phyloP scores from a whole-genome alignment of 2,113 vertebrate species.

The Aptenodytes forsteri region DNA sequence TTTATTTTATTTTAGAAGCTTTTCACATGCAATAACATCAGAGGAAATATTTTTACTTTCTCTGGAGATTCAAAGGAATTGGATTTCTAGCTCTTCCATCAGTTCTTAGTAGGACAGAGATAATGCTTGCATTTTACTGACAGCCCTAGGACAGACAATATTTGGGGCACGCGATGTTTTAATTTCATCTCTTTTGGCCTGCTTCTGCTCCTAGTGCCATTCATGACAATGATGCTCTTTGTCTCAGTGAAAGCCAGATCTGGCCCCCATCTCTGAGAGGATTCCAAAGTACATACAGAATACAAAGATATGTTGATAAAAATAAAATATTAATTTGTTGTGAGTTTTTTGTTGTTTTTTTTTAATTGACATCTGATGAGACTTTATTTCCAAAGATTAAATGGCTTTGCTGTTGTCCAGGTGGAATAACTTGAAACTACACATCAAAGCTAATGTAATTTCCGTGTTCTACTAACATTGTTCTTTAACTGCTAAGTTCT shows the following conservation, averaged over 20 bases:
- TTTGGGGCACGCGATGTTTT: neutral
- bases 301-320: neutral
- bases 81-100: neutral
- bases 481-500: slow-evolving; percentile 38
- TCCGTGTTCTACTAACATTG: neutral
- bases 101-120: neutral
- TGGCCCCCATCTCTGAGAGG: neutral
- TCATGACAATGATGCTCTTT: neutral
- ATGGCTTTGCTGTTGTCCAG: neutral
- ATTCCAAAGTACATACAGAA: neutral
- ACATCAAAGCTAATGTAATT: slow-evolving; percentile 30
- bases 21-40: neutral
- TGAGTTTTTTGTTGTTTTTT: neutral
- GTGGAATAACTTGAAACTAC: neutral
- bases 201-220: neutral
- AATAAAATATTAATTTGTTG: neutral
- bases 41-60: neutral
- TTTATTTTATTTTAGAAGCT: neutral
- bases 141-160: neutral
- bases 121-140: neutral
- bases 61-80: neutral
- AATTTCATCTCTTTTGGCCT: neutral
- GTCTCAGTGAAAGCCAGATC: neutral
- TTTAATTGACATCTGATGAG: neutral
- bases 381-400: slow-evolving; percentile 31